phyloP scores from a whole-genome alignment of 2,113 vertebrate genomes.

The Poecile atricapillus region DNA sequence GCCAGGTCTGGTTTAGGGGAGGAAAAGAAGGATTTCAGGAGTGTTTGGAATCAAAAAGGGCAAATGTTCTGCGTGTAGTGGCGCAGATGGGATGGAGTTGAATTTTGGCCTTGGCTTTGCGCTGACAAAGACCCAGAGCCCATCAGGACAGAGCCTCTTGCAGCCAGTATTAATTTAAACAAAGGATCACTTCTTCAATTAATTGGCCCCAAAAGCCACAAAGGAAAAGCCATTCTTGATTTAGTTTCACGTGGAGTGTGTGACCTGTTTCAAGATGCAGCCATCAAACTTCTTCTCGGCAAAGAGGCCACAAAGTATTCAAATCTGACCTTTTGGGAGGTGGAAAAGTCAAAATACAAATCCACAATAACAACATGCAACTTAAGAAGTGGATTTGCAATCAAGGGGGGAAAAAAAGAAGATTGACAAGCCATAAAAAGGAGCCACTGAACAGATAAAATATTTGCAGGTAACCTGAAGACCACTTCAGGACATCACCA shows the following conservation, averaged over 20 bases:
- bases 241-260: neutral
- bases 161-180: neutral
- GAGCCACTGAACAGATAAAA: neutral
- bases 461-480: neutral
- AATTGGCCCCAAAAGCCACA: neutral
- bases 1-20: neutral
- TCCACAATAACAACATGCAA: neutral
- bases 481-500: neutral
- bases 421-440: neutral
- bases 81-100: neutral
- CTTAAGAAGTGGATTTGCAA: neutral
- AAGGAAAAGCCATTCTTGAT: neutral
- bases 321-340: neutral
- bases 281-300: neutral
- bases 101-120: neutral
- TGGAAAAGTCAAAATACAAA: neutral
- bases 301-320: neutral
- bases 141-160: accelerated
- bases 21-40: neutral
- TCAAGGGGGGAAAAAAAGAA: neutral
- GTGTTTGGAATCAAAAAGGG: neutral
- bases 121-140: neutral
- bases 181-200: neutral
- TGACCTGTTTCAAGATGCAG: neutral
- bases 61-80: neutral